These are phyloP conservation scores for Empidonax traillii DNA, from an alignment of 2,113 vertebrate genomes.

Conservation along the genomic window DNA sequence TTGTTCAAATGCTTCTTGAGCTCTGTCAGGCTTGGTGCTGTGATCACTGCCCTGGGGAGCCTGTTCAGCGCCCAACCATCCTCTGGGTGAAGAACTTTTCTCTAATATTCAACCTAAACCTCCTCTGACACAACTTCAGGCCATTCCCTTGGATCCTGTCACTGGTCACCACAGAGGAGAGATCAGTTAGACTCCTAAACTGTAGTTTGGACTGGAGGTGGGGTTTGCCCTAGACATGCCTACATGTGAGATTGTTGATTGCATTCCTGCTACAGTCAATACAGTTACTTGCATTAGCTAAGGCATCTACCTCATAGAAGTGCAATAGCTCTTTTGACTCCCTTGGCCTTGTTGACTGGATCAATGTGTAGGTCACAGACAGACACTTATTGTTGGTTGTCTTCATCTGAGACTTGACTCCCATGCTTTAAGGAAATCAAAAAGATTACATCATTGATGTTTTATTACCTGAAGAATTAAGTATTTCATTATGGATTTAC, in stretches of 20 bases:
- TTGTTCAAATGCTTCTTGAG: background rate
- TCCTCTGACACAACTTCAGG: background rate
- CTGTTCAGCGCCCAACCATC: background rate
- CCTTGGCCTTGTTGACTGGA: background rate
- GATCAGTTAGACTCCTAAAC: background rate
- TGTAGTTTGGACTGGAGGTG: background rate
- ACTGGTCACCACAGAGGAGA: background rate
- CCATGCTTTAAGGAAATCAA: background rate
- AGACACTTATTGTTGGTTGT: background rate
- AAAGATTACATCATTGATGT: background rate
- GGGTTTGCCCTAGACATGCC: background rate
- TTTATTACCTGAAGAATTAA: background rate
- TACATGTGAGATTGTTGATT: background rate
- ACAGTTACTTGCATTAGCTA: background rate
- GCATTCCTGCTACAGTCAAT: background rate
- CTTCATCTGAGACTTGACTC: background rate
- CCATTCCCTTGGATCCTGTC: background rate
- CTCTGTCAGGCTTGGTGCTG: background rate
- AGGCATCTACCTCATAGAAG: background rate
- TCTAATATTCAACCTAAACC: background rate
- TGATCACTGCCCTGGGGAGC: background rate
- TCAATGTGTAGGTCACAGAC: background rate
- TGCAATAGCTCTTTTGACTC: background rate
- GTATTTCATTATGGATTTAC: background rate
- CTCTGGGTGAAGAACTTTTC: background rate